Evolutionary conservation across 2,888 invertebrate species (phyloP).

Genomic region (Clepsis dumicolana): DNA sequence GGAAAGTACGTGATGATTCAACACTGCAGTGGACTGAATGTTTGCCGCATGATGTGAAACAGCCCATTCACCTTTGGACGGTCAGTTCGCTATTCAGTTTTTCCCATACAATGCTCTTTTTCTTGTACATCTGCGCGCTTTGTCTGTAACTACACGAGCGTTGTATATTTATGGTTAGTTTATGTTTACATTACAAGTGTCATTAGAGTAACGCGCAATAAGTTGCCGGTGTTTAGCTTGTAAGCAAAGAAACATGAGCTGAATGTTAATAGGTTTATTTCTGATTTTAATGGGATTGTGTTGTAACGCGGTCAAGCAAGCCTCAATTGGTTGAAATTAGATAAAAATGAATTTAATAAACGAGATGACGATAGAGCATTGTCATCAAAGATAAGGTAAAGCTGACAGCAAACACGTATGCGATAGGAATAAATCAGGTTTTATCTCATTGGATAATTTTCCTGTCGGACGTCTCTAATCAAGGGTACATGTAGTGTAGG

Average conservation of each 20-base stretch:
- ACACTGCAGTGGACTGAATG: conserved; percentile 30
- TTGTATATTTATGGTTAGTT: not conserved
- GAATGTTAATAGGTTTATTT: not conserved
- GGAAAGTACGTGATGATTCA: conserved; percentile 27
- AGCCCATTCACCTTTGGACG: conserved; percentile 10
- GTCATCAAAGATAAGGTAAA: conserved; percentile 8
- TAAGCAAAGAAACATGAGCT: not conserved
- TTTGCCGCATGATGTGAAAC: conserved; percentile 27
- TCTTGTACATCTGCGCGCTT: conserved; percentile 20
- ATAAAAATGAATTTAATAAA: not conserved
- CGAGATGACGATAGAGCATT: conserved; percentile 12
- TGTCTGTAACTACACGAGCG: conserved; percentile 19
- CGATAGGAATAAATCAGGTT: conserved; percentile 30
- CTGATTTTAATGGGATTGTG: not conserved
- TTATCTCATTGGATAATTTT: conserved; percentile 34
- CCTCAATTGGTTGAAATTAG: not conserved
- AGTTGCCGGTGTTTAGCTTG: not conserved
- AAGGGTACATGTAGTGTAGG: not conserved
- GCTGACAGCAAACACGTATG: conserved; percentile 25
- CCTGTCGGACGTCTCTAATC: not conserved
- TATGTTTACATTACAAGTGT: not conserved
- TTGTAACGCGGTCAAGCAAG: not conserved
- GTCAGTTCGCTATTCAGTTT: conserved; percentile 15
- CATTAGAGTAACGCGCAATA: conserved; percentile 10
- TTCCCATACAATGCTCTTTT: conserved; percentile 30